phyloP scores from a whole-genome alignment of 92 coral and sea anemone species.

The Bergia puertoricense region DNA sequence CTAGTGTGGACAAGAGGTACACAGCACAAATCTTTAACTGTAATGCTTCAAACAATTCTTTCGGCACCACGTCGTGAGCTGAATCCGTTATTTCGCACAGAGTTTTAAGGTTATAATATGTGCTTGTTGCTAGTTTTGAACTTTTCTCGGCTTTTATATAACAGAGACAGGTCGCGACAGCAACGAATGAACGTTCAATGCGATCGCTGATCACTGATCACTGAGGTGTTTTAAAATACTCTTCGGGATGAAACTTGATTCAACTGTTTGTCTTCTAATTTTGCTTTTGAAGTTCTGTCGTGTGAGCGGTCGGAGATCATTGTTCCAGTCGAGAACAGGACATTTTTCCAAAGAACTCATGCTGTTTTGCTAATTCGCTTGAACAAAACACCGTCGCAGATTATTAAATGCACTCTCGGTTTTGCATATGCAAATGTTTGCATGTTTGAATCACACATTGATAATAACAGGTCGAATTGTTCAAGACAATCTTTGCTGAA shows the following conservation, averaged over 20 bases:
- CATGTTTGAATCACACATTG: background rate
- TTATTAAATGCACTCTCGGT: background rate
- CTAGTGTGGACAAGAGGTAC: no score
- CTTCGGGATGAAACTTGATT: background rate
- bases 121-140: no score
- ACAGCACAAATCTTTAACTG: no score
- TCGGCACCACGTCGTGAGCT: no score
- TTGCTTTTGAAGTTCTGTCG: conserved; percentile 2
- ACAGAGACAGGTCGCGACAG: no score
- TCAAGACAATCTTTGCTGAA: background rate
- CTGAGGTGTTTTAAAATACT: no score
- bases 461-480: background rate
- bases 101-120: no score
- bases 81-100: no score
- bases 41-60: no score
- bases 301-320: conserved; percentile 6
- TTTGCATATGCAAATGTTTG: conserved; percentile 5
- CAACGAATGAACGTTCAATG: no score
- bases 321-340: background rate
- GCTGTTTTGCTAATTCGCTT: conserved; percentile 6
- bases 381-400: conserved; percentile 3
- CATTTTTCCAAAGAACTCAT: background rate
- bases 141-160: no score
- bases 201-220: no score
- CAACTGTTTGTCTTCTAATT: background rate